Evolutionary conservation across 2,888 invertebrate species (phyloP), one percentile per base, ranked within the genome.

Genomic region (Drosophila mimica): DNA sequence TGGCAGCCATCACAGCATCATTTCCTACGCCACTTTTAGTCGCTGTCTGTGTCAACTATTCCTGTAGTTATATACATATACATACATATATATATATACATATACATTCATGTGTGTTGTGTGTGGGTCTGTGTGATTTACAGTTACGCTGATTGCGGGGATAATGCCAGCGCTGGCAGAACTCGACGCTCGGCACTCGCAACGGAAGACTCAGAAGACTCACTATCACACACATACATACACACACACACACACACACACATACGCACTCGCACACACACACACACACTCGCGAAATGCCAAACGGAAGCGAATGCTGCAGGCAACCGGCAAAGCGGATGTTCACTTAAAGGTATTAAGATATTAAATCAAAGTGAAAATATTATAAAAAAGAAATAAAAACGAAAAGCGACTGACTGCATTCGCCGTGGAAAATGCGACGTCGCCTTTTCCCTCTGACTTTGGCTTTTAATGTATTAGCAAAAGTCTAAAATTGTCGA

Each of bases 291-390:
- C 13, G 40, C 52, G 34, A 60, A 57, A 46, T 54, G 59, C 30
- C 20, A 48, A 81, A 66, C 73, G 54, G 64, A 79, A 76, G 74
- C 54, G 56, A 64, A 76, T 48, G 54, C 74, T 76, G 60, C 54
- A 79, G 66, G 76, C 63, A 73, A 67, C 63, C 74, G 68, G 60
- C 65, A 82, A 82, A 83, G 71, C 88, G 89, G 86, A 89, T 87
- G 86, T 88, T 78, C 79, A 87, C 89, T 85, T 85, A 87, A 89
- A 85, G 86, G 76, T 89, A 85, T 87, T 88, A 88, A 89, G 83
- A 87, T 89, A 89, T 89, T 87, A 86, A 89, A 87, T 87, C 89
- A 87, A 89, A 80, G 78, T 83, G 69, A 74, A 87, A 87, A 88
- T 88, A 79, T 81, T 73, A 68, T 56, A 78, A 66, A 62, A 68